Percentiles rank a stretch among this genome's conserved stretches.
These are phyloP conservation scores for Danaus plexippus DNA, from an alignment of 1,140 invertebrate species.

Conservation along the genomic window DNA sequence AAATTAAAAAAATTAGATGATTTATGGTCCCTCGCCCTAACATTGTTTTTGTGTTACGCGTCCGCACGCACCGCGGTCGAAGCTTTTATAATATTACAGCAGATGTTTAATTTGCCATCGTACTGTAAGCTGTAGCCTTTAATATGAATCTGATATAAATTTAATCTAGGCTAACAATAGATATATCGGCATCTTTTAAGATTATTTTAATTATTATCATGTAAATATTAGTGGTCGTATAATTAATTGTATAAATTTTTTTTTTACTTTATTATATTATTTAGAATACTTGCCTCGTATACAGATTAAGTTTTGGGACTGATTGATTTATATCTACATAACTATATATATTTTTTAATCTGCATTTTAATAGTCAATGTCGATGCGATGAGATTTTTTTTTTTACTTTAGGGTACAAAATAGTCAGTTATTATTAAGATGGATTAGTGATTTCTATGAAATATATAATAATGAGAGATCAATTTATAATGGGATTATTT, in stretches of 20 bases:
- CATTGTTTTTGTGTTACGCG: too few species aligned
- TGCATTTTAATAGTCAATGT: constrained; percentile 45
- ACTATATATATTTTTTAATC: constrained; percentile 45
- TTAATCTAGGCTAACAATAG: too few species aligned
- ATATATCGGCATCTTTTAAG: constrained; percentile 15
- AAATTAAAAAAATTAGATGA: too few species aligned
- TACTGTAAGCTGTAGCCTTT: too few species aligned
- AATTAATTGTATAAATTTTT: constrained; percentile 11
- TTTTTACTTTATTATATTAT: constrained; percentile 15
- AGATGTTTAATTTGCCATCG: too few species aligned
- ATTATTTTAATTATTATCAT: constrained; percentile 7
- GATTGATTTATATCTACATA: constrained; percentile 57
- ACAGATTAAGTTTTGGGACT: constrained; percentile 60
- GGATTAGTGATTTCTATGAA: constrained; percentile 25
- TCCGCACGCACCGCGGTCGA: too few species aligned
- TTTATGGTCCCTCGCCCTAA: too few species aligned
- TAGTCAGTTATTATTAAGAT: constrained; percentile 39
- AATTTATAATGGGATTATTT: too few species aligned
- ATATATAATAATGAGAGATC: too few species aligned
- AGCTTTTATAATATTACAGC: too few species aligned
- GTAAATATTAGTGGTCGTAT: constrained; percentile 12
- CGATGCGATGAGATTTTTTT: constrained; percentile 34
- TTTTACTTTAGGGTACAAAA: constrained; percentile 42
- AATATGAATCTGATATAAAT: too few species aligned
- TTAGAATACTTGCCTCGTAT: constrained; percentile 62